Base-by-base conservation (phyloP, 1,140 invertebrate species). In the Zaprionus camerounensis region DNA sequence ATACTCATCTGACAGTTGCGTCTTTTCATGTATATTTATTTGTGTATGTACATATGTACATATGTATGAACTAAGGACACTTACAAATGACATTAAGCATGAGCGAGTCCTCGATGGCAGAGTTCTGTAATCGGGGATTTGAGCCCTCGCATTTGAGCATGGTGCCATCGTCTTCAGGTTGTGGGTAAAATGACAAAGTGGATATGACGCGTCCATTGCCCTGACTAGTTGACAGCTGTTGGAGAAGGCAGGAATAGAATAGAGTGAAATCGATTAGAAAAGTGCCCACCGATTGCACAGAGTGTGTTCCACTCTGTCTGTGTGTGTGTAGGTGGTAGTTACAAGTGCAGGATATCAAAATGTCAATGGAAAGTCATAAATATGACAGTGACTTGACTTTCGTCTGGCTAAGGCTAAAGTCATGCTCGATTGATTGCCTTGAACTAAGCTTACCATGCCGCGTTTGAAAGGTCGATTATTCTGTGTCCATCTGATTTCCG, bases 31-130 rank as follows among this genome's bases (percentile, higher is more conserved):
- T 7, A 7, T 62, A n/a, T 53, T 2, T 57, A 22, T 22, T 26
- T 66, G 2, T 41, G 22, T 26, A 26, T 55, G 2, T 55, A 1
- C 56, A 12, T 51, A 24, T 24, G 6, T 2, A 13, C 24, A 4
- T 49, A 22, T 49, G 46, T 3, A 5, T 56, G 41, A 44, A 49
- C 46, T 57, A 34, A 51, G 53, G 71, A 38, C 57, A 97, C 97
- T 97, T 94, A 97, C 97, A 98, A 68, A 97, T 96, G 81, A 98
- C 96, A 93, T 97, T 97, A 64, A 98, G 93, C 78, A 94, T 95
- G 91, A 97, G 95, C 41, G 95, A 95, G 91, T 98, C 97, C 86
- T 98, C 96, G 44, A 97, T 94, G 67, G 94, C 95, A 57, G 95
- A 94, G 46, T 95, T 95, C 34, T 95, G 94, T 34, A 98, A 93